Conservation (phyloP, 1,140 invertebrate genomes). For the Listronotus bonariensis region DNA sequence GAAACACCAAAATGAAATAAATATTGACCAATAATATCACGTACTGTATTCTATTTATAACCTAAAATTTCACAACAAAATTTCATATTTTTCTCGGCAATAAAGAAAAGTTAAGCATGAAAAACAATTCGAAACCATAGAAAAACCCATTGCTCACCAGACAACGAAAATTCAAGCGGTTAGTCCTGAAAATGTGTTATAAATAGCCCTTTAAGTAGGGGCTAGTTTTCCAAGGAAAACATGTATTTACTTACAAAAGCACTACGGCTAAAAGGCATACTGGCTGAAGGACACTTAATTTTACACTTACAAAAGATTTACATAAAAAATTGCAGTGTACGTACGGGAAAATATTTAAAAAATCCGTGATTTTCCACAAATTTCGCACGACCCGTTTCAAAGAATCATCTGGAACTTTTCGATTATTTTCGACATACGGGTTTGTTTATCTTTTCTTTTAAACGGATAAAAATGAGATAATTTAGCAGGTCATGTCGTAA, state of each 20-base stretch:
- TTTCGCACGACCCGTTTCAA: conserved; percentile 12
- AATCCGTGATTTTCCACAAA: conserved; percentile 7
- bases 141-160: conserved; percentile 9
- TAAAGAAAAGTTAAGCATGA: neutral
- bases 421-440: conserved; percentile 3
- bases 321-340: conserved; percentile 15
- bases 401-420: conserved; percentile 28
- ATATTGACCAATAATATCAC: conserved; percentile 15
- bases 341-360: conserved; percentile 11
- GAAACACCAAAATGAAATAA: neutral
- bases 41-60: conserved; percentile 16
- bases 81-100: neutral
- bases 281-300: conserved; percentile 15
- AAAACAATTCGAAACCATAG: conserved; percentile 17
- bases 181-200: conserved; percentile 21
- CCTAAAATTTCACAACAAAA: conserved; percentile 12
- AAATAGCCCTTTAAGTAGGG: conserved; percentile 18
- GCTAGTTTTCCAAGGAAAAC: conserved; percentile 5
- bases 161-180: conserved; percentile 11
- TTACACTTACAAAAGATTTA: conserved; percentile 5
- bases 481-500: neutral
- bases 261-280: conserved; percentile 27
- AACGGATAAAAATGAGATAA: neutral
- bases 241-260: conserved; percentile 25
- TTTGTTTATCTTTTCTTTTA: neutral